Evolutionary conservation across 2,113 vertebrate species (phyloP).

Genomic region (Zootoca vivipara): DNA sequence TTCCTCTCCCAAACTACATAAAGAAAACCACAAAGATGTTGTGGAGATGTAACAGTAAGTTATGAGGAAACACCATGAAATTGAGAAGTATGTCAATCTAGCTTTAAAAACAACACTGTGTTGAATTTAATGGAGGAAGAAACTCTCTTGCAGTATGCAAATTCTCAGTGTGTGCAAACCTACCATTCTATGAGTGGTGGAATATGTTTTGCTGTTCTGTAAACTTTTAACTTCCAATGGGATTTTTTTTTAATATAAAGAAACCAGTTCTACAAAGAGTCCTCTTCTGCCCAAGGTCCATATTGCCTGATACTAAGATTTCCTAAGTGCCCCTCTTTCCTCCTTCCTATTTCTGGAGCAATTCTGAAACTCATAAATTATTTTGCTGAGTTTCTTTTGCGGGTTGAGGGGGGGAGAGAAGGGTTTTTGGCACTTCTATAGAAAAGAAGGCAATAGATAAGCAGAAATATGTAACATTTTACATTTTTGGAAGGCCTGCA

Average conservation of each 20-base stretch:
- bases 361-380: background rate
- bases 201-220: background rate
- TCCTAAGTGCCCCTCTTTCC: background rate
- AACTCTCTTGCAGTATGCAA: background rate
- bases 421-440: background rate
- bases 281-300: background rate
- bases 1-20: background rate
- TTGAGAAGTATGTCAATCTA: background rate
- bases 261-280: background rate
- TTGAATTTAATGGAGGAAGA: background rate
- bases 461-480: background rate
- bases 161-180: background rate
- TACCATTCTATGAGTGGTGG: background rate
- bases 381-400: background rate
- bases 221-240: background rate
- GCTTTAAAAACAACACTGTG: background rate
- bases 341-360: background rate
- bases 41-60: background rate
- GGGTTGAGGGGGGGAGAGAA: background rate
- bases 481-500: background rate
- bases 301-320: background rate
- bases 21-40: background rate
- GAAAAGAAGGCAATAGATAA: background rate
- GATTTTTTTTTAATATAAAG: background rate
- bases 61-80: background rate